Evolutionary conservation across 2,113 vertebrate genomes (phyloP).

Genomic region (Macrotus californicus): DNA sequence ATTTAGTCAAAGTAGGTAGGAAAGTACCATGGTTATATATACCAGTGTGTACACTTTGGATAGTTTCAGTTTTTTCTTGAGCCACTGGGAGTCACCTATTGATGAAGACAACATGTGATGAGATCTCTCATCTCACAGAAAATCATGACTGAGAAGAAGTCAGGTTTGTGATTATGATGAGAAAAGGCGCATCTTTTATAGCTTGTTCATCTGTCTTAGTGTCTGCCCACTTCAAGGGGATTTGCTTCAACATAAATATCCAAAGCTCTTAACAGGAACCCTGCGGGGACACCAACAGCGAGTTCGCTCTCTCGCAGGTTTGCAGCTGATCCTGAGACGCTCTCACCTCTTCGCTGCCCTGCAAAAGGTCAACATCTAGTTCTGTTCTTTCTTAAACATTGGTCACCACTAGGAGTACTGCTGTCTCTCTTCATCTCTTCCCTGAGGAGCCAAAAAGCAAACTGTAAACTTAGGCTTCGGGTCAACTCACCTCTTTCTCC

Average conservation of each 20-base stretch:
- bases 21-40: neutral
- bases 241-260: neutral
- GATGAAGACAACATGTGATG: neutral
- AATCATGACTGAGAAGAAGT: neutral
- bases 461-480: neutral
- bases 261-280: neutral
- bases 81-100: neutral
- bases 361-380: neutral
- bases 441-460: neutral
- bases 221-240: neutral
- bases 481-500: neutral
- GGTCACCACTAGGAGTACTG: too few relatives aligned
- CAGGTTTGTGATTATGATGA: neutral
- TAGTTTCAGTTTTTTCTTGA: neutral
- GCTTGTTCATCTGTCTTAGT: neutral
- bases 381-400: neutral
- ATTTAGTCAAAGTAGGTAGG: neutral
- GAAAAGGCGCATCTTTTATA: neutral
- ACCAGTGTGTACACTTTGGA: neutral
- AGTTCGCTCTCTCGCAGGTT: neutral
- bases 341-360: neutral
- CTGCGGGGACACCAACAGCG: rapidly evolving
- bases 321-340: neutral
- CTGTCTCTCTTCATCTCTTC: neutral
- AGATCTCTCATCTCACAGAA: neutral